phyloP scores from a whole-genome alignment of 2,888 invertebrate genomes.

The Yponomeuta sedellus region DNA sequence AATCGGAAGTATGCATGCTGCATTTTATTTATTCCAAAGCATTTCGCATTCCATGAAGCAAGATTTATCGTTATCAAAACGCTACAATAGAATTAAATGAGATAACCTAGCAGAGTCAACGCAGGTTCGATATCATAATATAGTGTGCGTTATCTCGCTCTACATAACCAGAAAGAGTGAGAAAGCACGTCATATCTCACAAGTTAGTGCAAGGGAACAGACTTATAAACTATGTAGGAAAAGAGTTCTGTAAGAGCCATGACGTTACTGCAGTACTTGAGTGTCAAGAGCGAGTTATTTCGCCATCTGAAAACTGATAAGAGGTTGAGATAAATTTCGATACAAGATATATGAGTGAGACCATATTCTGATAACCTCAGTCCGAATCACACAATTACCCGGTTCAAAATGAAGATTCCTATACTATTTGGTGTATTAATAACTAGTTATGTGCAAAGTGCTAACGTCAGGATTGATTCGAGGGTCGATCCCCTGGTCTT shows the following conservation, averaged over 20 bases:
- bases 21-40: no score
- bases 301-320: neutral
- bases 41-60: no score
- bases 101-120: no score
- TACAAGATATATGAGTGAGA: neutral
- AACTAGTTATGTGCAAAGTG: slow-evolving; percentile 28
- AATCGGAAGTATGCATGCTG: no score
- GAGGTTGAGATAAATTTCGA: neutral
- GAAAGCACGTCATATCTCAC: no score
- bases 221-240: no score
- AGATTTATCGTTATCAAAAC: no score
- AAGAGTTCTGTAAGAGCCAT: neutral
- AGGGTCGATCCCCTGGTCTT: slow-evolving; percentile 64
- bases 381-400: neutral
- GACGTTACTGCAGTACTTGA: neutral
- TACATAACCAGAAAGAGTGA: no score
- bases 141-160: no score
- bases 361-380: slow-evolving; percentile 15
- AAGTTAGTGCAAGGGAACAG: no score
- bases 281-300: neutral
- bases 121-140: no score
- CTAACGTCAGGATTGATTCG: slow-evolving; percentile 23
- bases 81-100: no score
- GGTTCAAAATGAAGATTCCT: slow-evolving; percentile 29
- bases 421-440: slow-evolving; percentile 29